A percentile compares a stretch with the other conserved stretches of the same genome.
Evolutionary conservation across 2,888 invertebrate species (phyloP).

Genomic region (Diplazon laetatorius): DNA sequence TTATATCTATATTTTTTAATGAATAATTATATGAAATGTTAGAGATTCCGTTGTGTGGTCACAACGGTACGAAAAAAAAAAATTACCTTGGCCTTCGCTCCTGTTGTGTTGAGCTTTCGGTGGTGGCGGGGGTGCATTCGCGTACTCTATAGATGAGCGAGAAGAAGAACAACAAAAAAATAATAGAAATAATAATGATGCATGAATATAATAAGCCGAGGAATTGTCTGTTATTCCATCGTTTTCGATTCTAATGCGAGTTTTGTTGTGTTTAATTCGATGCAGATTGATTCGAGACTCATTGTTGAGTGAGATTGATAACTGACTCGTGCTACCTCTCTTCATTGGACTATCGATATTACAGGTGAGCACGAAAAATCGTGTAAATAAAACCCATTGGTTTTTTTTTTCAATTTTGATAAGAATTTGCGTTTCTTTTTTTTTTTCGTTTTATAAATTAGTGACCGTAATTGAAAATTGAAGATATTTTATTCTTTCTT

Average conservation of each 20-base stretch:
- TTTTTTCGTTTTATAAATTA: neutral
- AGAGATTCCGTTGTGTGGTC: slow-evolving; percentile 41
- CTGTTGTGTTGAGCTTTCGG: slow-evolving; percentile 81
- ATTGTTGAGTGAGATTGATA: slow-evolving; percentile 36
- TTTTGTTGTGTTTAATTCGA: neutral
- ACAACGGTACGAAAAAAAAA: slow-evolving; percentile 51
- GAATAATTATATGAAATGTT: neutral
- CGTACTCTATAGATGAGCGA: slow-evolving; percentile 78
- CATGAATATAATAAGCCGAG: slow-evolving; percentile 31
- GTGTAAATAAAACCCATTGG: neutral
- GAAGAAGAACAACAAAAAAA: slow-evolving; percentile 68
- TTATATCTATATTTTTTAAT: too few relatives aligned
- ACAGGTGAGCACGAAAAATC: slow-evolving; percentile 46
- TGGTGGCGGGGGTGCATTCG: slow-evolving; percentile 81
- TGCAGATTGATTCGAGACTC: slow-evolving; percentile 17
- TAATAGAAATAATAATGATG: slow-evolving; percentile 64
- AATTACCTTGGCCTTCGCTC: slow-evolving; percentile 81
- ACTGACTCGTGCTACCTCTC: slow-evolving; percentile 51
- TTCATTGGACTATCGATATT: slow-evolving; percentile 48
- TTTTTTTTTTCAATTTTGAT: neutral
- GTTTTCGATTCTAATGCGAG: slow-evolving; percentile 20
- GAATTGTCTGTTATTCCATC: neutral
- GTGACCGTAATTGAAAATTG: too few relatives aligned
- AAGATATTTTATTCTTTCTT: too few relatives aligned
- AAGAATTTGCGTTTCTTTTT: too few relatives aligned